Base-by-base conservation (phyloP, 2,888 invertebrate genomes). In the Bembecia ichneumoniformis region DNA sequence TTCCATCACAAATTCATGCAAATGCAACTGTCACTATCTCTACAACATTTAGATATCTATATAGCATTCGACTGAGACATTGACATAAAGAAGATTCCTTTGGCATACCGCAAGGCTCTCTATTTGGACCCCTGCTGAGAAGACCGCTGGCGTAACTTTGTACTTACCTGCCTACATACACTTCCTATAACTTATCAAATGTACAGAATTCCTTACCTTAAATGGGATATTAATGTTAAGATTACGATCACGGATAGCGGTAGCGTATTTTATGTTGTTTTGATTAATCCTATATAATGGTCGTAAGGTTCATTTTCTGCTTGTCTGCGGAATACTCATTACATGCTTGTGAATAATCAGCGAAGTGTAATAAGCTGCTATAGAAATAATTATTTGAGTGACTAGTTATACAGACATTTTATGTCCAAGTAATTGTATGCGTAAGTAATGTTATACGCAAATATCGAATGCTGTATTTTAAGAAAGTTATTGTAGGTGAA, bases 61-160 rank as follows among this genome's bases (percentile, higher is more conserved):
- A 13, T 40, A 11, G 40, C 10, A 13, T 40, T 40, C 14, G 40
- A 40, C 14, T 40, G 40, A 40, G 40, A 40, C 14, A 40, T 40
- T 14, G 40, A 14, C 40, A 14, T n/a, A 40, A 40, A 40, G 40
- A 40, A 40, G 40, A 40, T 40, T 40, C 11, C 40, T 40, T 40
- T 13, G 40, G 40, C 40, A 14, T 40, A 40, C 40, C 40, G 40
- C 40, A 40, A 17, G 40, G 51, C 48, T 48, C 36, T 48, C 17
- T 13, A 48, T 34, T 51, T 13, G 49, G 46, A 55, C 58, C 43
- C 58, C 58, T 52, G 57, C 55, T 54, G 57, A 20, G 57, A 40
- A 13, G 40, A 10, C 40, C 14, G 5, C 40, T 40, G 40, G 40
- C 40, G 14, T 45, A 55, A 56, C 51, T 57, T 55, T 48, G 51